Percentiles rank a stretch among this genome's conserved stretches.
Evolutionary conservation across 2,797 vertebrate genomes (phyloP).

Genomic region (Podarcis lilfordi): DNA sequence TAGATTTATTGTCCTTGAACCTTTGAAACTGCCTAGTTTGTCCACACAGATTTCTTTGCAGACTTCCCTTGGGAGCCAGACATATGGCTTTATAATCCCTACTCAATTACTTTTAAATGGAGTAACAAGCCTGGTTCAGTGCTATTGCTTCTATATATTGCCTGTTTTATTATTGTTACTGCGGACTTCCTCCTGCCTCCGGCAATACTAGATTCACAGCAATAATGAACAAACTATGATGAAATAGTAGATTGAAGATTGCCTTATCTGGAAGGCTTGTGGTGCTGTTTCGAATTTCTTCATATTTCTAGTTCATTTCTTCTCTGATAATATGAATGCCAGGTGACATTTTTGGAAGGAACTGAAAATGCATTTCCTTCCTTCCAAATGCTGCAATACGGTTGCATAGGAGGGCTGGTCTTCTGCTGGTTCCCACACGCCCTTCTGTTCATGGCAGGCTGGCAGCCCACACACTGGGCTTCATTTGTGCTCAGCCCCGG

Average conservation of each 20-base stretch:
- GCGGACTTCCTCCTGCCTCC: background rate
- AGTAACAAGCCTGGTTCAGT: background rate
- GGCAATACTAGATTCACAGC: background rate
- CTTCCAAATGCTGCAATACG: no score
- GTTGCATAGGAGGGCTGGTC: background rate
- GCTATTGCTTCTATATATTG: background rate
- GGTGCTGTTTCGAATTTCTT: accelerated
- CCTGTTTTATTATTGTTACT: background rate
- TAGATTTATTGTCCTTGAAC: background rate
- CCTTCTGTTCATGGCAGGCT: background rate
- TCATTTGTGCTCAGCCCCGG: background rate
- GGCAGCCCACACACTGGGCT: background rate
- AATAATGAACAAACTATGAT: background rate
- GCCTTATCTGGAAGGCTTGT: background rate
- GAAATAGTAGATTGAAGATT: background rate
- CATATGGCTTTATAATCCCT: background rate
- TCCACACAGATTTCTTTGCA: background rate
- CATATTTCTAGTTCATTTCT: background rate
- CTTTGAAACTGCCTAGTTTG: background rate
- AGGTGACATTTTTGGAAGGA: background rate
- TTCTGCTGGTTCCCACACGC: background rate
- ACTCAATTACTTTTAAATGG: background rate
- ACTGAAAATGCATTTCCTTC: background rate
- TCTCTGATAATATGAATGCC: background rate
- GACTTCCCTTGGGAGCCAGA: background rate